Conservation (phyloP, 2,797 vertebrate genomes). For the Phaenicophaeus curvirostris region DNA sequence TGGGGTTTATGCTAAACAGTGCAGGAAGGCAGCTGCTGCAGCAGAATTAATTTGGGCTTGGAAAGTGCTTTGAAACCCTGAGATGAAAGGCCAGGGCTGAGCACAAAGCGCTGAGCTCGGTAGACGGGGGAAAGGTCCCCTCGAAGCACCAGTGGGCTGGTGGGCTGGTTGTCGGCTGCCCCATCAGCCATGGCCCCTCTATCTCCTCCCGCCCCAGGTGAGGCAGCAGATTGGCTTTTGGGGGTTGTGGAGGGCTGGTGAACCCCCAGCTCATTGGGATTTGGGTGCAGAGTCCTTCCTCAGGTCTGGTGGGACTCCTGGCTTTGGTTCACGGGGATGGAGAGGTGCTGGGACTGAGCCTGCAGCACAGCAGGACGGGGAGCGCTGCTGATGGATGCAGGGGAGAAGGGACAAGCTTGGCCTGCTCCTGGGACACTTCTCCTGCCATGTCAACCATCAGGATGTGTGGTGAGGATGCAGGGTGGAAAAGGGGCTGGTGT, state of each 20-base stretch:
- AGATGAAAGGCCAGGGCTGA: background rate
- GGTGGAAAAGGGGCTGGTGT: background rate
- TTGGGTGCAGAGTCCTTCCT: background rate
- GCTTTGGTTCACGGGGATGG: background rate
- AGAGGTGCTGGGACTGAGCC: background rate
- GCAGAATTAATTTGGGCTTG: slow-evolving; percentile 13
- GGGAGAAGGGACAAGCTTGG: background rate
- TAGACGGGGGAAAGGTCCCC: background rate
- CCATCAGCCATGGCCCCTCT: background rate
- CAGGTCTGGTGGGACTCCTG: background rate
- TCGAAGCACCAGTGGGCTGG: background rate
- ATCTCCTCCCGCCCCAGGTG: background rate
- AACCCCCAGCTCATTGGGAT: background rate
- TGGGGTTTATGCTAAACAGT: background rate
- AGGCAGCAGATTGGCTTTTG: background rate
- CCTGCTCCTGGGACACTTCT: background rate
- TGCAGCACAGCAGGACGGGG: background rate
- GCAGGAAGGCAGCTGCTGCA: slow-evolving; percentile 13
- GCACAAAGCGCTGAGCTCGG: background rate
- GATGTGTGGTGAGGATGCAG: too few species aligned
- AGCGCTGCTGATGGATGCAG: background rate
- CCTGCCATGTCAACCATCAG: rapidly evolving
- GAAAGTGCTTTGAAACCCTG: background rate
- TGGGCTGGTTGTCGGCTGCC: background rate
- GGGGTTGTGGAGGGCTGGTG: background rate